Percentiles rank a stretch among this genome's conserved stretches.
Evolutionary conservation across 2,113 vertebrate genomes (phyloP).

Genomic region (Ivindomyrus marchei): DNA sequence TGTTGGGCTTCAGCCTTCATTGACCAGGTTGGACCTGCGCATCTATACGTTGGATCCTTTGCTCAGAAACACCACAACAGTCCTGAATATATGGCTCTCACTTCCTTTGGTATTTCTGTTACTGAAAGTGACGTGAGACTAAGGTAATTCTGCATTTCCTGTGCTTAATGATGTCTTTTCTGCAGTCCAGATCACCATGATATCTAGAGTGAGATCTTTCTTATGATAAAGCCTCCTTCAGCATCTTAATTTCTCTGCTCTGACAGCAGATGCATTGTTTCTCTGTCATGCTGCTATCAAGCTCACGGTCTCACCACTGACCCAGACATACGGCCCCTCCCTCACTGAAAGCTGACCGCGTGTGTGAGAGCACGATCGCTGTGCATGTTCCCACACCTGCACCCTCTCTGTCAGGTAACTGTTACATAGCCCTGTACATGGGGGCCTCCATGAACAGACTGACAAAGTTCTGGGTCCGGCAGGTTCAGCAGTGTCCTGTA

Average conservation of each 20-base stretch:
- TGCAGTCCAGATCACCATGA: too few species aligned
- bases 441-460: neutral
- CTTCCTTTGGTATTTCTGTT: neutral
- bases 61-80: neutral
- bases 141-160: too few species aligned
- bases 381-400: neutral
- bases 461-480: accelerated
- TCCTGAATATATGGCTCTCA: neutral
- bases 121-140: too few species aligned
- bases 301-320: too few species aligned
- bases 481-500: neutral
- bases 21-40: neutral
- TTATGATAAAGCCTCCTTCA: neutral
- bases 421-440: neutral
- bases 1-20: neutral
- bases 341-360: neutral
- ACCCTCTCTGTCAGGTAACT: too few species aligned
- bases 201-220: neutral
- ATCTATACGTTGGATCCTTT: neutral
- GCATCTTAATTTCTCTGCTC: neutral
- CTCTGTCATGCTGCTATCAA: too few species aligned
- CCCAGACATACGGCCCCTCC: too few species aligned
- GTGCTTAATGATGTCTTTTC: too few species aligned
- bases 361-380: neutral
- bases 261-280: too few species aligned